Base-by-base conservation (phyloP, 1,140 invertebrate species). In the Tenebrio molitor region DNA sequence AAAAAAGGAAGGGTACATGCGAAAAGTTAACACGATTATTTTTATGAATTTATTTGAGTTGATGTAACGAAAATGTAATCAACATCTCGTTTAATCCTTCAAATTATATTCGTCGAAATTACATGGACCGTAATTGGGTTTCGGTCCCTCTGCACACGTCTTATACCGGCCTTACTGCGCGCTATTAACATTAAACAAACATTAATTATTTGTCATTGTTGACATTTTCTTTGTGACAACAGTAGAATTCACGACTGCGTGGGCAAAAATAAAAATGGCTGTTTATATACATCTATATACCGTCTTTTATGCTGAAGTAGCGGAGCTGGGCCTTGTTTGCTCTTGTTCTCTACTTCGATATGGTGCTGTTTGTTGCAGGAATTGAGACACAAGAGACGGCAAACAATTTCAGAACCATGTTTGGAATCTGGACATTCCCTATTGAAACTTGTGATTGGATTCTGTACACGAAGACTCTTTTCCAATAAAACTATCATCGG, bases 361-460 rank as follows among this genome's bases (percentile, higher is more conserved):
- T 66, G 62, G 39, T 65, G 33, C 62, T 65, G 62, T 65, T 65
- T 65, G 64, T 66, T 14, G 42, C 64, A 66, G 64, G 64, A 66
- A 66, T 66, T 66, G 64, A 66, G 64, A 66, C 64, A 66, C 64
- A 66, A 66, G 64, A 66, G 64, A 66, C 39, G 64, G 15, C 64
- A 42, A 66, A 66, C 64, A 66, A 66, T 66, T 66, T 66, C 64
- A 25, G 23, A 44, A 66, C 64, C 64, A 66, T 66, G 64, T 66
- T 44, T 44, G 64, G 64, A 66, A 66, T 66, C 64, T 66, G 64
- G 64, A 66, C 64, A 42, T 66, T 66, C 36, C 63, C 42, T 66
- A 66, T 66, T 66, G 64, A 66, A 66, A 66, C 36, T 66, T 66
- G 64, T 34, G 64, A 66, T 66, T 66, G 64, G 64, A 66, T 66